Conservation (phyloP, 2,888 invertebrate genomes). For the Rhagium mordax region DNA sequence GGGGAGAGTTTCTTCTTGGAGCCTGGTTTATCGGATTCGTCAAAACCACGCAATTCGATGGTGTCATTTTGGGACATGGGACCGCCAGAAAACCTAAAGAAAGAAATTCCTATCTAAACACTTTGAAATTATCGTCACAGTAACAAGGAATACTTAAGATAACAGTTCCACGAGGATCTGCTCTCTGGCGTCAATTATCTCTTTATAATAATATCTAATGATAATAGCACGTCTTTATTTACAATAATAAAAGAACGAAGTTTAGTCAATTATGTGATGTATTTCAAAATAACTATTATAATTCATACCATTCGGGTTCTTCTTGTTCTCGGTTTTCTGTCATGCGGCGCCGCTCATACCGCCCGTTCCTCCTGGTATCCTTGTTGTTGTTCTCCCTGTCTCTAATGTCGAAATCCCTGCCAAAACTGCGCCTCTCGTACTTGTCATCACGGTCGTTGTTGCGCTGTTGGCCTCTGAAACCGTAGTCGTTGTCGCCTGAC, state of each 20-base stretch:
- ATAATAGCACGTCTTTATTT: too few relatives aligned
- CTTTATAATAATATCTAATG: too few relatives aligned
- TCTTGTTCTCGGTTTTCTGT: conserved; percentile 68
- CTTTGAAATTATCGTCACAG: too few relatives aligned
- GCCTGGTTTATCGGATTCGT: conserved; percentile 76
- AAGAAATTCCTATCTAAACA: background rate
- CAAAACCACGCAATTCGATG: conserved; percentile 94
- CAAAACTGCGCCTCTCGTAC: conserved; percentile 66
- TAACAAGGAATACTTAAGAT: too few relatives aligned
- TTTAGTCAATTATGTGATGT: too few relatives aligned
- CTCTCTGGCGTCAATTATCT: too few relatives aligned
- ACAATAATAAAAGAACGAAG: too few relatives aligned
- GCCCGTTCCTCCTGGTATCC: conserved; percentile 58
- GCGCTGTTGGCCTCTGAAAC: conserved; percentile 54
- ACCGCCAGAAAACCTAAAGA: conserved; percentile 83
- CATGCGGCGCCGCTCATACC: conserved; percentile 59
- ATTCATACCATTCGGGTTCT: conserved; percentile 64
- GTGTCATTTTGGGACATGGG: conserved; percentile 93
- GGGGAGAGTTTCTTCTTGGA: conserved; percentile 68
- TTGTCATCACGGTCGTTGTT: conserved; percentile 53
- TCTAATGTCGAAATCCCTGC: conserved; percentile 72
- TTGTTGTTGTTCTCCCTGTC: conserved; percentile 55
- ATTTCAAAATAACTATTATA: too few relatives aligned
- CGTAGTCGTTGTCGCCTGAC: conserved; percentile 53
- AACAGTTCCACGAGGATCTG: too few relatives aligned